Evolutionary conservation across 2,888 invertebrate genomes (phyloP).

Genomic region (Melanostoma scalare): DNA sequence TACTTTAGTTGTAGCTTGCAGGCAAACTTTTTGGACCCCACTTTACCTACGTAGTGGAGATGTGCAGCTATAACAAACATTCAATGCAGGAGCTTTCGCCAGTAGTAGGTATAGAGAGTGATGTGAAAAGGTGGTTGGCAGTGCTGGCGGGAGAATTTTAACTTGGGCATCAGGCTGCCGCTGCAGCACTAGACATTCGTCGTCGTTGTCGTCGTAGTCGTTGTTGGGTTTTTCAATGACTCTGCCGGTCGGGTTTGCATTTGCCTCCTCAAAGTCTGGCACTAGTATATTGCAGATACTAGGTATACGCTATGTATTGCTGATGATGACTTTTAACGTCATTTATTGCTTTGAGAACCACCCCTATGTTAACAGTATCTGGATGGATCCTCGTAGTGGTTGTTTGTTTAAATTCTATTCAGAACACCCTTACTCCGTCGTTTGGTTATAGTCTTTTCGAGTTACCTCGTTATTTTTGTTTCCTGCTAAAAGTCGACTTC

Average conservation of each 20-base stretch:
- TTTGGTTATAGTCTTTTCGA: background rate
- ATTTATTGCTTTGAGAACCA: constrained; percentile 62
- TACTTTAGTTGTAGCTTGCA: constrained; percentile 49
- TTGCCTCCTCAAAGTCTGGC: constrained; percentile 58
- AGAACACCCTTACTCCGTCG: background rate
- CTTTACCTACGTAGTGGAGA: constrained; percentile 37
- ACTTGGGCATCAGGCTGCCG: constrained; percentile 43
- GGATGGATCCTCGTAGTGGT: constrained; percentile 28
- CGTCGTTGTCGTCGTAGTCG: constrained; percentile 6
- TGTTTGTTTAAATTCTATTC: constrained; percentile 60
- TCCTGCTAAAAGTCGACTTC: constrained; percentile 68
- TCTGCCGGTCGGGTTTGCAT: constrained; percentile 41
- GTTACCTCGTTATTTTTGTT: constrained; percentile 68
- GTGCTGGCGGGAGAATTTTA: constrained; percentile 48
- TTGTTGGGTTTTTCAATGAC: constrained; percentile 39
- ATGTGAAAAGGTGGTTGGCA: constrained; percentile 21
- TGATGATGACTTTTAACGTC: constrained; percentile 69
- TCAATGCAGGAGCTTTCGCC: constrained; percentile 54
- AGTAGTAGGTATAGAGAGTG: background rate
- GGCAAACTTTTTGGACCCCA: constrained; percentile 57
- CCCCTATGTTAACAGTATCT: constrained; percentile 29
- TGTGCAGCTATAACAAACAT: constrained; percentile 48
- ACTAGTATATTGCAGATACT: constrained; percentile 51
- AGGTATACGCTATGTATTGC: constrained; percentile 39
- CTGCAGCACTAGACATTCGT: constrained; percentile 55